Base-by-base conservation (phyloP, 2,113 vertebrate species). In the Hippoglossus stenolepis region DNA sequence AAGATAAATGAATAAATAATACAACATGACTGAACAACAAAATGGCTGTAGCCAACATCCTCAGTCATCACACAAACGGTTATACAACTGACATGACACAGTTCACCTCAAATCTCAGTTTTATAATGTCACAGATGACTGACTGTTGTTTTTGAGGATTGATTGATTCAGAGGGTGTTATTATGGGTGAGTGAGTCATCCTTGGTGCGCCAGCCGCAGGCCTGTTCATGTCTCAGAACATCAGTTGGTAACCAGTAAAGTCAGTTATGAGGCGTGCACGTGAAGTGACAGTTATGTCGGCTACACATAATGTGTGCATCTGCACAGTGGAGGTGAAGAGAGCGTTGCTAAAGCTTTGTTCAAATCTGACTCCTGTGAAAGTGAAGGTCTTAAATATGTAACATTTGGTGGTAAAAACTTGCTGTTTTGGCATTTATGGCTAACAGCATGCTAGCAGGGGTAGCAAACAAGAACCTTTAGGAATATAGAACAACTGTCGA, bases 191-290 rank as follows among this genome's bases (percentile, higher is more conserved):
- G 70, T 91, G 85, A 89, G 71, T 90, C 85, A 89, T 38, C 28
- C 64, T 73, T 20, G 65, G 43, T 87, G 65, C 15, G 17, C 2
- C 61, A 61, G 58, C 80, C 56, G 35, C 86, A 89, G 73, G 83
- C 61, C 81, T 35, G 73, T 72, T 85, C 79, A 83, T 78, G 88
- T 83, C 75, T 72, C 49, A 51, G 59, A 91, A 73, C 64, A 77
- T 86, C 85, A 75, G 84, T 84, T 77, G 67, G 79, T 63, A 81
- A 87, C 83, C 82, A 64, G 86, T 81, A 75, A 74, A 77, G 72
- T 89, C 87, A 79, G 85, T 89, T 80, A 45, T 62, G 70, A 69
- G 35, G 43, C 43, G 38, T 26, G 57, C 56, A 66, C 47, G 14
- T 71, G 70, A 80, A 56, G 58, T 83, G 80, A 73, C 79, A 38